Base-by-base conservation (phyloP, 53 echinoderm and acorn worm species). In the Mesocentrotus franciscanus region DNA sequence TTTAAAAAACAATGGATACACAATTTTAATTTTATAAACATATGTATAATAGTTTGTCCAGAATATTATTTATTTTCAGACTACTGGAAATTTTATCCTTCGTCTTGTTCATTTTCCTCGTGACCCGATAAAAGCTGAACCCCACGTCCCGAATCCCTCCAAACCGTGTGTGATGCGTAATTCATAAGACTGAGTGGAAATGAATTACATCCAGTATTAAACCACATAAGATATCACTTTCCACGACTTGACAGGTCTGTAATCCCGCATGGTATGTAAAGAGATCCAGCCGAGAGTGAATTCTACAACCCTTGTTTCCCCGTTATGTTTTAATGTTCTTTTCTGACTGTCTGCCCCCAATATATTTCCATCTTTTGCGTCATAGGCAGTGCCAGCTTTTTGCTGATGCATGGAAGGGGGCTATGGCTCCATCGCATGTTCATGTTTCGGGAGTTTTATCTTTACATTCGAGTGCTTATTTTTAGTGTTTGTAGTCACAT, bases 231-330 rank as follows among this genome's bases (percentile, higher is more conserved):
- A 66, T 91, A 91, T 91, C 91, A 26, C 2, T 64, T 91, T 9
- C 34, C 91, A 35, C 34, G 4, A 91, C 35, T 91, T 91, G 91
- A 91, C 91, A 35, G 17, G 34, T 33, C 24, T 91, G 7, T 64
- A 91, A 91, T 91, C 91, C 91, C 91, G 36, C 33, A 10, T 11
- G 58, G 87, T 87, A 87, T 87, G 87, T 58, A 87, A 87, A 87
- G 26, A 12, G n/a, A 87, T 87, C 57, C 58, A 11, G 24, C 1
- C 12, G 13, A 87, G 57, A 87, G 58, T 87, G 87, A 9, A 27
- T 57, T 57, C 57, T 58, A 5, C 59, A 87, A 56, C 36, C 22
- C 57, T n/a, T 10, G 4, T 56, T 87, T 59, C 59, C 87, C 1
- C 57, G 0, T 81, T 30, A 57, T 87, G 58, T 87, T 58, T 87